Evolutionary conservation across 1,140 invertebrate genomes (phyloP).

Genomic region (Panagrolaimus sp.): DNA sequence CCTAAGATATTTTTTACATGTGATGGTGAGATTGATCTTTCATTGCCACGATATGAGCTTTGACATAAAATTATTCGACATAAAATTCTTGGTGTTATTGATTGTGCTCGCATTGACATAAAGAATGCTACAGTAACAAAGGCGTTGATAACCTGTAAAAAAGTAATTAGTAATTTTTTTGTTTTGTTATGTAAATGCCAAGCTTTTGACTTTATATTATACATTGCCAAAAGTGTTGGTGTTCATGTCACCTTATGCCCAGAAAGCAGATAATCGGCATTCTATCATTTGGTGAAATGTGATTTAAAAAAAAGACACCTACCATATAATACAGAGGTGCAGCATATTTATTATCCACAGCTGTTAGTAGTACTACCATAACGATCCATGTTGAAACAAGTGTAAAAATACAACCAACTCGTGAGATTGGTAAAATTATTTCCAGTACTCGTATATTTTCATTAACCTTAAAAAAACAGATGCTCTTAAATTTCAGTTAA

Average conservation of each 20-base stretch:
- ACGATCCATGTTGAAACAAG: neutral
- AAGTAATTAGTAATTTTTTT: too few species aligned
- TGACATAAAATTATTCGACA: neutral
- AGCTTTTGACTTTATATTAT: too few species aligned
- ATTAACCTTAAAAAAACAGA: slow-evolving; percentile 2
- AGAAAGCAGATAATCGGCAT: too few species aligned
- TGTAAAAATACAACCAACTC: neutral
- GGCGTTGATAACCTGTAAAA: slow-evolving; percentile 6
- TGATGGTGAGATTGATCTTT: neutral
- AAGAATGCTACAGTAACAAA: slow-evolving; percentile 7
- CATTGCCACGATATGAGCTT: neutral
- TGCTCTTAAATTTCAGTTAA: neutral
- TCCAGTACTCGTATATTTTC: slow-evolving; percentile 5
- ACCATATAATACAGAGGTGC: slow-evolving; percentile 6
- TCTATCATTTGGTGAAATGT: too few species aligned
- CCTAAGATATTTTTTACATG: slow-evolving; percentile 1
- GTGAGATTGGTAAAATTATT: neutral
- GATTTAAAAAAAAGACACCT: too few species aligned
- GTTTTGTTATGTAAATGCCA: too few species aligned
- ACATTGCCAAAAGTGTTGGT: too few species aligned
- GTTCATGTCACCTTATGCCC: too few species aligned
- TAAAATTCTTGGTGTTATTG: neutral
- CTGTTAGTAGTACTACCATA: neutral
- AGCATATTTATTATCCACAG: neutral
- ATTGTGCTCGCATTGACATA: slow-evolving; percentile 1